Conservation (phyloP, 2,888 invertebrate genomes). For the Nephrotoma guestfalica region DNA sequence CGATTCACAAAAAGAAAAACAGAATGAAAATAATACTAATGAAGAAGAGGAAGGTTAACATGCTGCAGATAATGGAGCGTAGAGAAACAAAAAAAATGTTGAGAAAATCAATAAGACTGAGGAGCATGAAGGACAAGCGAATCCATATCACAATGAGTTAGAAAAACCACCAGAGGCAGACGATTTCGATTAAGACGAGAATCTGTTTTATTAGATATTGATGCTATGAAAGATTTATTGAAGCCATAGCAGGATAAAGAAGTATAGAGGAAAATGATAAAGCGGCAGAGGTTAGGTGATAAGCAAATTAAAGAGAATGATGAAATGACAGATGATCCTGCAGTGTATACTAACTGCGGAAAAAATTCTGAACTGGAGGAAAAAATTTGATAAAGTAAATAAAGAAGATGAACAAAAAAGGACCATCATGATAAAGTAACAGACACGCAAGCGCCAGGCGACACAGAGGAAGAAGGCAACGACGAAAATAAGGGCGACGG, state of each 20-base stretch:
- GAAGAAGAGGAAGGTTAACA: constrained; percentile 34
- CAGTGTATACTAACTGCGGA: no score
- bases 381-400: constrained; percentile 36
- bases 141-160: constrained; percentile 70
- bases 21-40: constrained; percentile 38
- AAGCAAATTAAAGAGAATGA: constrained; percentile 39
- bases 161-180: constrained; percentile 69
- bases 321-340: constrained; percentile 28
- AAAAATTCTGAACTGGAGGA: constrained; percentile 25
- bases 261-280: constrained; percentile 33
- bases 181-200: constrained; percentile 75
- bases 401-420: constrained; percentile 38
- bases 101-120: constrained; percentile 74
- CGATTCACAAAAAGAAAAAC: constrained; percentile 36
- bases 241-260: constrained; percentile 25
- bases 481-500: constrained; percentile 30
- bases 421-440: constrained; percentile 25
- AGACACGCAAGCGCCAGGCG: background rate
- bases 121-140: constrained; percentile 51
- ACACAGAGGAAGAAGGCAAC: constrained; percentile 46
- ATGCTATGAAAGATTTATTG: constrained; percentile 51
- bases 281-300: constrained; percentile 36
- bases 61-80: constrained; percentile 24
- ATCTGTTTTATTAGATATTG: constrained; percentile 82
- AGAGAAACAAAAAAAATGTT: constrained; percentile 48